These are phyloP conservation scores for Zaprionus tsacasi DNA, from an alignment of 1,140 invertebrate genomes.

Conservation along the genomic window DNA sequence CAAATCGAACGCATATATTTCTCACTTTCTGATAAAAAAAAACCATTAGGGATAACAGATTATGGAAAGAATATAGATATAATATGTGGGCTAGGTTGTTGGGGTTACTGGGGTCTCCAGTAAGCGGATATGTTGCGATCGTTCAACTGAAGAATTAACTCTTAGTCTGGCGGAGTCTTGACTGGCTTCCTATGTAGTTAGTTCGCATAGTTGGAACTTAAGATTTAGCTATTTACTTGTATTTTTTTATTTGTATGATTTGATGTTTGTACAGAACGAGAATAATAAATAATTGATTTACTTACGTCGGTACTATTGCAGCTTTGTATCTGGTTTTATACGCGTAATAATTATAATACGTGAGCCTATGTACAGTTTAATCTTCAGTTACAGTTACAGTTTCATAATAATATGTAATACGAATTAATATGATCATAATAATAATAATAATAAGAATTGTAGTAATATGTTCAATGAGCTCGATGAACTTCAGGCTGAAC, in stretches of 20 bases:
- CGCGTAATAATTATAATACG: conserved; percentile 3
- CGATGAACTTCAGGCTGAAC: conserved; percentile 24
- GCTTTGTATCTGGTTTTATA: conserved; percentile 13
- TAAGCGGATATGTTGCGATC: conserved; percentile 53
- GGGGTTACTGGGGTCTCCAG: conserved; percentile 13
- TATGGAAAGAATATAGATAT: conserved; percentile 12
- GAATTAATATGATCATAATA: not conserved
- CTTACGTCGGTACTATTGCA: conserved; percentile 78
- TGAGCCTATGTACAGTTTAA: conserved; percentile 6
- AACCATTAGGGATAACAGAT: conserved; percentile 33
- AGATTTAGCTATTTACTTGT: conserved; percentile 50
- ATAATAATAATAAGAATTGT: conserved; percentile 15
- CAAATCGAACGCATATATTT: conserved; percentile 35
- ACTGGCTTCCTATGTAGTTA: conserved; percentile 15
- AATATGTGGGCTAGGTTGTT: conserved; percentile 2
- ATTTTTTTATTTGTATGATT: conserved; percentile 19
- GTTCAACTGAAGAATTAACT: conserved; percentile 15
- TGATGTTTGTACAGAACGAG: conserved; percentile 32
- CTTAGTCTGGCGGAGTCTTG: conserved; percentile 14
- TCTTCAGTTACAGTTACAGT: conserved; percentile 31
- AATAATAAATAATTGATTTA: conserved; percentile 77
- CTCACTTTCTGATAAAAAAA: conserved; percentile 66
- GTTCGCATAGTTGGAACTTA: conserved; percentile 42
- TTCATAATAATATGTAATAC: not conserved
- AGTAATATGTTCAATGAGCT: conserved; percentile 6